phyloP scores from a whole-genome alignment of 2,888 invertebrate species.

The Fragum sueziense region DNA sequence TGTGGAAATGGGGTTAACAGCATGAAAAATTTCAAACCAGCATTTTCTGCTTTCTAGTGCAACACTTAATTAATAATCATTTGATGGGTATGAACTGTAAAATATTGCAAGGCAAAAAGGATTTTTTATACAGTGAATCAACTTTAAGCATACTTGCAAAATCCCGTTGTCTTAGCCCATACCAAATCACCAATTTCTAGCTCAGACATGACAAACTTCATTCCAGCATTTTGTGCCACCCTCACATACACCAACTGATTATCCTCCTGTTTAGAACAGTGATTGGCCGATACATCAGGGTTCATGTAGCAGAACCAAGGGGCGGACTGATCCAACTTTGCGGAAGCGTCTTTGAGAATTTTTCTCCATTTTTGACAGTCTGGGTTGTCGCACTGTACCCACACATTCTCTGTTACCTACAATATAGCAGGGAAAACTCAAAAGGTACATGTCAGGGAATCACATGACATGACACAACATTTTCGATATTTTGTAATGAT shows the following conservation, averaged over 20 bases:
- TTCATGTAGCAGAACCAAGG: conserved; percentile 78
- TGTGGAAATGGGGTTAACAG: no score
- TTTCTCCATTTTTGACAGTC: conserved; percentile 78
- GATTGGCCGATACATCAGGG: conserved; percentile 63
- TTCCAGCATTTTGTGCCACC: conserved; percentile 69
- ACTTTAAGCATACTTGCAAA: conserved; percentile 73
- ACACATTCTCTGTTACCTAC: conserved; percentile 70
- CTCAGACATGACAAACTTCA: conserved; percentile 72
- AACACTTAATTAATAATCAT: no score
- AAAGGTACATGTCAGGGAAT: no score
- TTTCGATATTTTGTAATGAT: no score
- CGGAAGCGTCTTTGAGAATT: conserved; percentile 56
- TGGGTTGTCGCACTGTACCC: conserved; percentile 79
- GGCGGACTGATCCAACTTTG: conserved; percentile 52
- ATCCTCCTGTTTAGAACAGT: conserved; percentile 73
- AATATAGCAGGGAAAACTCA: no score
- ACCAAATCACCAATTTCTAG: conserved; percentile 73
- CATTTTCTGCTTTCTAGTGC: no score
- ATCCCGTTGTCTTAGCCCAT: conserved; percentile 78
- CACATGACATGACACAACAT: no score
- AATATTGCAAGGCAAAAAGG: no score
- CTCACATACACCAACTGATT: conserved; percentile 69
- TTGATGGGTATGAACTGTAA: no score
- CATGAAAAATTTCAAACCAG: no score
- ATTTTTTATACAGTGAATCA: no score